Evolutionary conservation across 2,888 invertebrate species (phyloP), one percentile per base, ranked within the genome.

Genomic region (Hypsopygia costalis): DNA sequence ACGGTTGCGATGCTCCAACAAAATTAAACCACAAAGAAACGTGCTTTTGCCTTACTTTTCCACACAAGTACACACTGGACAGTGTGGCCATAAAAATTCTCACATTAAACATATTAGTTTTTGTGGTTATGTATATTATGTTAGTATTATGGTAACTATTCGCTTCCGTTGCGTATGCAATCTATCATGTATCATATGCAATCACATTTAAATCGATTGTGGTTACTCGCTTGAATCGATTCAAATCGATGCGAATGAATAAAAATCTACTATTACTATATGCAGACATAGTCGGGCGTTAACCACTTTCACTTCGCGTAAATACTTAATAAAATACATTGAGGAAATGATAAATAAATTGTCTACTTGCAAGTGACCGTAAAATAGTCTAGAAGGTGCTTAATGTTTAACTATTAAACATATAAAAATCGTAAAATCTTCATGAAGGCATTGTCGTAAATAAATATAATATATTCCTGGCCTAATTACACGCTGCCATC

Each of bases 101-200:
- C 44, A 39, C 44, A 46, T 42, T 34, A 36, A 32, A 43, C 46
- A 49, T 44, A 48, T 57, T 62, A 58, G 54, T 52, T 52, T 54
- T 55, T 65, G 67, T 57, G 64, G 68, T 65, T 50, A 40, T 44
- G 38, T 16, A 16, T 41, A 16, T 41, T 47, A 25, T 25, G 25
- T 25, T 34, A 40, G 41, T 47, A 52, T 44, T 45, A 62, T 59
- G 25, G 25, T 25, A 25, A 25, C 25, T 3, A 25, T 56, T 42
- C 49, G 64, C 63, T 75, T 75, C 75, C 73, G 68, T 70, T 69
- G 53, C 69, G 76, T 80, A 75, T 79, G 74, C 78, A 78, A 74
- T 73, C 65, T 68, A 67, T 64, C 74, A 73, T 71, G 70, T 73
- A 68, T 68, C 62, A 73, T 21, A 74, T 73, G 73, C 68, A 62